Conservation (phyloP, 2,797 vertebrate genomes). For the Tadarida brasiliensis region DNA sequence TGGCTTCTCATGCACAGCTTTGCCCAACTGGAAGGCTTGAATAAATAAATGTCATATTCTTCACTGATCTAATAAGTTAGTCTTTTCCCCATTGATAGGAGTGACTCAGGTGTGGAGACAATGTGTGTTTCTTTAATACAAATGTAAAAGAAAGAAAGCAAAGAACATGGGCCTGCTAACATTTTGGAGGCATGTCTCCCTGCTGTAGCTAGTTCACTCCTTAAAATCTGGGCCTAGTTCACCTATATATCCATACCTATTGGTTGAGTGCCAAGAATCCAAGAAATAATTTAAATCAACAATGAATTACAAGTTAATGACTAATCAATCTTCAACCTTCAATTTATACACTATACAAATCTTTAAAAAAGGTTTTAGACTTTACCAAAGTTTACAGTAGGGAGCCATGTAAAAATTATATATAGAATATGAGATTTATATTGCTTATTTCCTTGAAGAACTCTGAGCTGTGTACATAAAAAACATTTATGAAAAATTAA, state of each 20-base stretch:
- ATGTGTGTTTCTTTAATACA: conserved; percentile 31
- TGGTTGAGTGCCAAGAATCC: neutral
- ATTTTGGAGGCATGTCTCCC: neutral
- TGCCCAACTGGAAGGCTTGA: neutral
- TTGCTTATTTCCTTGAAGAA: conserved; percentile 55
- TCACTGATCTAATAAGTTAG: neutral
- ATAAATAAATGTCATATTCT: neutral
- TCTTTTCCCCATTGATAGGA: neutral
- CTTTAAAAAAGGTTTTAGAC: conserved; percentile 5
- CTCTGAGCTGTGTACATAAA: neutral
- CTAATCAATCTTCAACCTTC: neutral
- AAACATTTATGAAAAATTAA: conserved; percentile 39
- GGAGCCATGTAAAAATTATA: neutral
- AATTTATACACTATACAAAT: neutral
- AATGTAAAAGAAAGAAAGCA: conserved; percentile 26
- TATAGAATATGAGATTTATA: conserved; percentile 11
- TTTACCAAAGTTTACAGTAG: neutral
- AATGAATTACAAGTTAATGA: neutral
- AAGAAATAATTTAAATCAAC: neutral
- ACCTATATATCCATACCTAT: neutral
- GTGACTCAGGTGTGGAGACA: neutral
- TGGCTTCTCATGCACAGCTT: neutral
- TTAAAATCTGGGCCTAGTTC: neutral
- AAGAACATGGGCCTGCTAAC: neutral
- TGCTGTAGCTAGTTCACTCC: neutral